Conservation (phyloP, 1,140 invertebrate genomes). For the Triops longicaudatus region DNA sequence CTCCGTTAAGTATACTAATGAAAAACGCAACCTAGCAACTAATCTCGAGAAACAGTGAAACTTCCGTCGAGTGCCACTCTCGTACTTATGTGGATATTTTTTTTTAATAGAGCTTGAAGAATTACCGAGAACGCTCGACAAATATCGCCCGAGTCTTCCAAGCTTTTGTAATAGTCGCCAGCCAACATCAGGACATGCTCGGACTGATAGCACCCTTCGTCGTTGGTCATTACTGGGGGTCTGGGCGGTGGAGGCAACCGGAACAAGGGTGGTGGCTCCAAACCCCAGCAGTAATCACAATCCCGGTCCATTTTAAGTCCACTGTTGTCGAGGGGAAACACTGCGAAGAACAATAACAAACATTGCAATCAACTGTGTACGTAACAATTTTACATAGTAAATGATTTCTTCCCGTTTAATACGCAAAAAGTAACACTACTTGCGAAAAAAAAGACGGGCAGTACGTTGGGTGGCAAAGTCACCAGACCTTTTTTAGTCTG, state of each 20-base stretch:
- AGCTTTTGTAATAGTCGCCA: conserved; percentile 5
- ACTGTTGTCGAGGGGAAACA: neutral
- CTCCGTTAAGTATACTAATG: neutral
- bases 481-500: too few species aligned
- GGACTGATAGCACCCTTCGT: neutral
- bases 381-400: too few species aligned
- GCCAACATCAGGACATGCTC: neutral
- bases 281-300: neutral
- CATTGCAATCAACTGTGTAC: neutral
- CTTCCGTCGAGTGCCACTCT: neutral
- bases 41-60: neutral
- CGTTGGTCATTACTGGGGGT: neutral
- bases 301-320: neutral
- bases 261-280: neutral
- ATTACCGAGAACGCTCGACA: neutral
- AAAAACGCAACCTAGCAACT: neutral
- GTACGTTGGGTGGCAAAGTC: too few species aligned
- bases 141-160: neutral
- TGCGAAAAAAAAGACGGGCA: too few species aligned
- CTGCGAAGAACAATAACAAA: neutral
- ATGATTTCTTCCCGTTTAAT: too few species aligned
- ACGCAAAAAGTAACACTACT: too few species aligned
- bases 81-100: neutral
- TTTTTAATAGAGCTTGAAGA: neutral
- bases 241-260: neutral